Base-by-base conservation (phyloP, 1,140 invertebrate genomes). In the Parapsyche elsis region DNA sequence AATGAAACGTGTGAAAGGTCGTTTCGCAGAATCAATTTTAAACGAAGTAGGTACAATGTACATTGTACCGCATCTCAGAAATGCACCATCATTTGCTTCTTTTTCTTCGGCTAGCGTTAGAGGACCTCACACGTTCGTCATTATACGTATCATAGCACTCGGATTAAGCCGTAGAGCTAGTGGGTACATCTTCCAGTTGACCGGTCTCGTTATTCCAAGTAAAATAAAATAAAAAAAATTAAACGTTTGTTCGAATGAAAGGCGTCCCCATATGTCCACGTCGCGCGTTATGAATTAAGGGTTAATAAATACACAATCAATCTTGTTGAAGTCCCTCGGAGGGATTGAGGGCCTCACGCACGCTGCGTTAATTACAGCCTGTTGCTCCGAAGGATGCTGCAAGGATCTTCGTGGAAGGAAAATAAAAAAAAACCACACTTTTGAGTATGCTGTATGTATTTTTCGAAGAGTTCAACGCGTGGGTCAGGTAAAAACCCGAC, bases 281-380 rank as follows among this genome's bases (percentile, higher is more conserved):
- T 19, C 21, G 59, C n/a, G n/a, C 21, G 59, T 67, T 73, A 46
- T 49, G 71, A 45, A 73, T 73, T 77, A 77, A 64, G 75, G 75
- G 59, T 64, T 77, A 64, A 67, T 77, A 64, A 57, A 67, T 64
- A 44, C 59, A 23, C 59, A 30, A 77, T 77, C 75, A 77, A 77
- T 77, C 75, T 77, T 77, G 0, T 30, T 9, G 19, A 23, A 24
- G 26, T 46, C 53, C 75, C 46, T 77, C 16, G 12, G 53, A 71
- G 70, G 64, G 12, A n/a, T 38, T 38, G 30, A 26, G 53, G 49
- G 0, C 75, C 75, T 77, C 75, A 77, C 75, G 59, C 75, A 67
- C 10, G 26, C n/a, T 77, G 24, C 19, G 16, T 77, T 77, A 77
- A 77, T 77, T 77, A 77, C 57, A 59, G 23, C 75, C 53, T 64